These are phyloP conservation scores for Sarotherodon lohbergeri DNA, from an alignment of 2,113 vertebrate species.

Conservation along the genomic window DNA sequence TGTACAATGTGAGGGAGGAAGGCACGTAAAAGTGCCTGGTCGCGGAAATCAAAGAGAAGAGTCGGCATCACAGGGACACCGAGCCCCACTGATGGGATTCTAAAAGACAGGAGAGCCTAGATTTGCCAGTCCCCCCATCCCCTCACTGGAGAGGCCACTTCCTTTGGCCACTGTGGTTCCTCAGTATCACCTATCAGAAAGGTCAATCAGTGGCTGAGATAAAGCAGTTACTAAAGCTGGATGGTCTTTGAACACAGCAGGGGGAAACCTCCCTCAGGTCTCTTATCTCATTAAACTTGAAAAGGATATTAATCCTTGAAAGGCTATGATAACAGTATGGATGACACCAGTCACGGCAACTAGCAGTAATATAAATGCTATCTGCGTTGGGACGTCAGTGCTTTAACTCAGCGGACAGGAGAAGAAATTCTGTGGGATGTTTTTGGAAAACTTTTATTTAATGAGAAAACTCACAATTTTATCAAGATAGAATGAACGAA, in stretches of 20 bases:
- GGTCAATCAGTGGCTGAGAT: constrained; percentile 85
- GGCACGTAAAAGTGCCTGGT: constrained; percentile 43
- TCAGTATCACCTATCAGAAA: constrained; percentile 84
- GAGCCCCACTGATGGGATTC: constrained; percentile 27
- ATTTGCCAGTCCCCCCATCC: constrained; percentile 56
- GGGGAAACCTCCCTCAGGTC: constrained; percentile 71
- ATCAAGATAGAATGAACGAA: not conserved
- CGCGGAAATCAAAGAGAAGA: constrained; percentile 53
- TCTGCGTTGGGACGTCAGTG: constrained; percentile 35
- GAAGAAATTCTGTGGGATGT: not conserved
- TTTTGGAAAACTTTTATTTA: not conserved
- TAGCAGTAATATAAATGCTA: constrained; percentile 53
- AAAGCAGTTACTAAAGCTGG: constrained; percentile 83
- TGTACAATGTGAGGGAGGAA: constrained; percentile 28
- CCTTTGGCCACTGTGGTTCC: constrained; percentile 76
- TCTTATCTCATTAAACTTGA: constrained; percentile 93
- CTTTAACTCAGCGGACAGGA: constrained; percentile 42
- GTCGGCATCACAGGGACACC: constrained; percentile 19
- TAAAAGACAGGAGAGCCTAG: constrained; percentile 66
- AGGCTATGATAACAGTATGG: constrained; percentile 75
- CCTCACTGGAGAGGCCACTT: constrained; percentile 68
- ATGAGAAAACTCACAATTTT: not conserved
- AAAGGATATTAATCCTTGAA: constrained; percentile 84
- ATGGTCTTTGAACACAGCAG: constrained; percentile 82
- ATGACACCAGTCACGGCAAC: constrained; percentile 59